Evolutionary conservation across 2,888 invertebrate species (phyloP).

Genomic region (Allolobophora icterica): DNA sequence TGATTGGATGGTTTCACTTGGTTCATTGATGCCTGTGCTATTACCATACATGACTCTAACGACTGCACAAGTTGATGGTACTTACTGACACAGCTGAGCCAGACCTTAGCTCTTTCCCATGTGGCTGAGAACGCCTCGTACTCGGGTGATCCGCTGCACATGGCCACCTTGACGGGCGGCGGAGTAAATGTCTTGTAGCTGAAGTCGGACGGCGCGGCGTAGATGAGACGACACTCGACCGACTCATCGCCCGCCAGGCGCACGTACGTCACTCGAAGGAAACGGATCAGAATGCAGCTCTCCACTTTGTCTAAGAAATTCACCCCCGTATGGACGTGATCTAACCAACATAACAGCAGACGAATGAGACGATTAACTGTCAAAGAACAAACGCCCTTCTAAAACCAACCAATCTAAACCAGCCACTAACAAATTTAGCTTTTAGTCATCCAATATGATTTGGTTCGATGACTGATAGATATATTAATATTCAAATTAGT

Average conservation of each 20-base stretch:
- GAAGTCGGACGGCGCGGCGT: slow-evolving; percentile 30
- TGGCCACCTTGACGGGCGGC: slow-evolving; percentile 48
- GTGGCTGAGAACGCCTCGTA: slow-evolving; percentile 47
- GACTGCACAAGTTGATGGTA: neutral
- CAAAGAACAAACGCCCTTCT: too few species aligned
- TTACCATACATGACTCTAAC: too few species aligned
- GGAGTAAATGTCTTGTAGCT: slow-evolving; percentile 49
- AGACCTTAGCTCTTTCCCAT: slow-evolving; percentile 50
- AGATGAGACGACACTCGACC: neutral
- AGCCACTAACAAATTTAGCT: too few species aligned
- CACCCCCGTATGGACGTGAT: slow-evolving; percentile 47
- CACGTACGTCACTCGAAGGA: slow-evolving; percentile 48
- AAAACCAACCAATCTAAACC: too few species aligned
- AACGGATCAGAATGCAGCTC: slow-evolving; percentile 47
- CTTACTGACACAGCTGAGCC: slow-evolving; percentile 50
- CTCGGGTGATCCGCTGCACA: slow-evolving; percentile 50
- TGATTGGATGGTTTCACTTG: too few species aligned
- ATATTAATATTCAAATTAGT: too few species aligned
- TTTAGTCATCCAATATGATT: too few species aligned
- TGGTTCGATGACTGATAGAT: too few species aligned
- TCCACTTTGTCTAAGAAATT: slow-evolving; percentile 50
- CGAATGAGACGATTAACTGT: too few species aligned
- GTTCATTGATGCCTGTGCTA: too few species aligned
- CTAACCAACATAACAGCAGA: neutral
- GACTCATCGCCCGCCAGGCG: neutral